phyloP scores from a whole-genome alignment of 2,113 vertebrate genomes.

The Elanoides forficatus region DNA sequence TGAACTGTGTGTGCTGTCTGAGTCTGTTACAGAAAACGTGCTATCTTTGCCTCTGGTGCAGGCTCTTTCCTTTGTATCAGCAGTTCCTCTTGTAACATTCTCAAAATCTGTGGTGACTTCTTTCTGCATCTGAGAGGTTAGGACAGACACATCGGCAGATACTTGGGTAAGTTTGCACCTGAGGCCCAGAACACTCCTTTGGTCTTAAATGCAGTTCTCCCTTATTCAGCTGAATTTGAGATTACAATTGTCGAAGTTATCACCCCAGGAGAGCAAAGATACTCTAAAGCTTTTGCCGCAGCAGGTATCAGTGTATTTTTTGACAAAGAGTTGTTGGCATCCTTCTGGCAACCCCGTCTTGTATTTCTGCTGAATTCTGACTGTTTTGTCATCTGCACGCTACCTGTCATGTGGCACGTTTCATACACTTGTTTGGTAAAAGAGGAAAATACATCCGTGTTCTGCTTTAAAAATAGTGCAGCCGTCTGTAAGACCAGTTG shows the following conservation, averaged over 20 bases:
- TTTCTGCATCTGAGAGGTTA: not conserved
- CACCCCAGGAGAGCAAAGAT: not conserved
- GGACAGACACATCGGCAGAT: not conserved
- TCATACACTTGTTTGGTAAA: conserved; percentile 13
- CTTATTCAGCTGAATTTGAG: not conserved
- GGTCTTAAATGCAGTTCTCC: not conserved
- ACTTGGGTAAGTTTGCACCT: not conserved
- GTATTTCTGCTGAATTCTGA: conserved; percentile 47
- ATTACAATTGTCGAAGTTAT: not conserved
- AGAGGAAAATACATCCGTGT: conserved; percentile 26
- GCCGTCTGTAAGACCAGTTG: conserved; percentile 32
- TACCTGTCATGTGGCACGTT: conserved; percentile 56
- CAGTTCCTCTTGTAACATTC: not conserved
- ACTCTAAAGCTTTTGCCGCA: not conserved
- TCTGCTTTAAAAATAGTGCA: conserved; percentile 16
- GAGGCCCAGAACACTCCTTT: not conserved
- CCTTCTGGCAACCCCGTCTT: conserved; percentile 36
- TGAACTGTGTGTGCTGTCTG: not conserved
- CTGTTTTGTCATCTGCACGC: conserved; percentile 48
- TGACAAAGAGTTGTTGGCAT: not conserved
- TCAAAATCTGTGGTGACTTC: not conserved
- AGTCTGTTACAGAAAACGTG: not conserved
- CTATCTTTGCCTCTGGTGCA: not conserved
- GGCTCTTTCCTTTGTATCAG: not conserved
- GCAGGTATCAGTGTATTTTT: not conserved